A percentile compares a stretch with the other conserved stretches of the same genome.
These are phyloP conservation scores for Sphaerophoria rueppellii DNA, from an alignment of 2,888 invertebrate species.

Conservation along the genomic window DNA sequence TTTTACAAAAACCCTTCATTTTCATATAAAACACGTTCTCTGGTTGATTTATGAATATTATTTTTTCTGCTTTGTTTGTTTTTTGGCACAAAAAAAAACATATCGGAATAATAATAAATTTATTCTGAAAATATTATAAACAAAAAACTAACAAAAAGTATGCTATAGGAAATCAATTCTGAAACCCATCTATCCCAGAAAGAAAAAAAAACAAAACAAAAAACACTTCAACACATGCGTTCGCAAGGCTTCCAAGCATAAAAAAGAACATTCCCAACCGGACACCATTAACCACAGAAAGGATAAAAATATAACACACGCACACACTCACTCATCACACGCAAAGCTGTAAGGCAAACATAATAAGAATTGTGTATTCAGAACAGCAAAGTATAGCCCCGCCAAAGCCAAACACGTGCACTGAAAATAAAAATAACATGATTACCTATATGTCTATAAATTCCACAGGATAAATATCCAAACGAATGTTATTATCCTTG, in stretches of 20 bases:
- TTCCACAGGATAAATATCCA: constrained; percentile 52
- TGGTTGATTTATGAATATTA: constrained; percentile 60
- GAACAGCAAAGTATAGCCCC: not conserved
- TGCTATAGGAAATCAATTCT: constrained; percentile 55
- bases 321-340: not conserved
- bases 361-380: constrained; percentile 41
- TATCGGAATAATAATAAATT: constrained; percentile 38
- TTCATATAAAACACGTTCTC: constrained; percentile 62
- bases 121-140: constrained; percentile 39
- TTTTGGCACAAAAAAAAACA: constrained; percentile 23
- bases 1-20: constrained; percentile 38
- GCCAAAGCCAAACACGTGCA: not conserved
- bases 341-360: not conserved
- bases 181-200: constrained; percentile 38
- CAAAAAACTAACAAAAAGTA: not conserved
- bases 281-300: constrained; percentile 47
- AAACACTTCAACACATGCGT: constrained; percentile 47
- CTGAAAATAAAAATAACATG: constrained; percentile 58
- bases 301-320: constrained; percentile 13
- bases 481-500: constrained; percentile 36
- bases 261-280: constrained; percentile 38
- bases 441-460: constrained; percentile 53
- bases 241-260: not conserved
- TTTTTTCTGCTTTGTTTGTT: not conserved
- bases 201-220: constrained; percentile 30